A percentile compares a stretch with the other conserved stretches of the same genome.
phyloP scores from a whole-genome alignment of 2,113 vertebrate species.

The Corydoras sp. region DNA sequence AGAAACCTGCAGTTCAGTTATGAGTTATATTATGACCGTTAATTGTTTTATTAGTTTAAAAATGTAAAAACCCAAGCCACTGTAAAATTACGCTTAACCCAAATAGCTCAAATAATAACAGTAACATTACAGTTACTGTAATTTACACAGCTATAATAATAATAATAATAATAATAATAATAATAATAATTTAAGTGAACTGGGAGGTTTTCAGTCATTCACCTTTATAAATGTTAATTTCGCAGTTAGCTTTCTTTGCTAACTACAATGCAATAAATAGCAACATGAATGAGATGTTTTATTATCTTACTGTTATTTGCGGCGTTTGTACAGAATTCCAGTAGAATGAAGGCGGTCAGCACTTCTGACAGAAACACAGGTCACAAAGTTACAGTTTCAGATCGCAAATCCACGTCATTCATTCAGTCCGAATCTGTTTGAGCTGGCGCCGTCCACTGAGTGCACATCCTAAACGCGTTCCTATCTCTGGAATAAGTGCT shows the following conservation, averaged over 20 bases:
- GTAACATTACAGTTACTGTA: no score
- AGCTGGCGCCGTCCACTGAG: slow-evolving; percentile 15
- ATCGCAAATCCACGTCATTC: slow-evolving; percentile 71
- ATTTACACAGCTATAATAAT: no score
- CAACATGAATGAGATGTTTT: no score
- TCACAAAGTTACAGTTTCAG: slow-evolving; percentile 1
- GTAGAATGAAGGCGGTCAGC: neutral
- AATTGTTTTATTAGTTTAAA: neutral
- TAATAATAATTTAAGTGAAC: no score
- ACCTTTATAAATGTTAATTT: slow-evolving; percentile 12
- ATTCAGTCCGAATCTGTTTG: slow-evolving; percentile 28
- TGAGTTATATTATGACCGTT: no score
- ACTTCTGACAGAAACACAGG: slow-evolving; percentile 14
- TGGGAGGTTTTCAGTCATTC: no score
- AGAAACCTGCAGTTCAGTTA: no score
- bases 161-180: no score
- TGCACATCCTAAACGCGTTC: neutral
- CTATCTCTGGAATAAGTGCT: neutral
- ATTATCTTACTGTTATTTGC: neutral
- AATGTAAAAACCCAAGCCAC: neutral
- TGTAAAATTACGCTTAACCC: neutral
- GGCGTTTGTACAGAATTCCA: neutral
- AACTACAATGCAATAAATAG: neutral
- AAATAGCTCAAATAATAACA: neutral
- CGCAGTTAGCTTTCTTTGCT: neutral